Base-by-base conservation (phyloP, 2,797 vertebrate species). In the Esox masquinongy region DNA sequence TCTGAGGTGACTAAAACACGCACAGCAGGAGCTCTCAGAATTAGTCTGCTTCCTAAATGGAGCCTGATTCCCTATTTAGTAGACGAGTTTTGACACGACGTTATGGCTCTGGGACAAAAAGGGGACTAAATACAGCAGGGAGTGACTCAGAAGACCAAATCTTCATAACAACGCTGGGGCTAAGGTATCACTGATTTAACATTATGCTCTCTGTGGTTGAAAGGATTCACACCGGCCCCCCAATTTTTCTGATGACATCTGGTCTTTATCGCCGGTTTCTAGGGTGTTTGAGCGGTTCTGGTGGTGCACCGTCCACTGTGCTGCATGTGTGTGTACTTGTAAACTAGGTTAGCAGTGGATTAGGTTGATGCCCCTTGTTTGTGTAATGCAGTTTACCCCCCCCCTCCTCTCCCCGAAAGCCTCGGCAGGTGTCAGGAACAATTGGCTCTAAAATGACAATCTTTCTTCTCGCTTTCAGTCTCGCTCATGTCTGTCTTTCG, bases 281-380 rank as follows among this genome's bases (percentile, higher is more conserved):
- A 24, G 50, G 73, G 74, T 3, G 0, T 68, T 29, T 72, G 79
- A 87, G 74, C 68, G 53, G 59, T 50, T 36, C 16, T 36, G 73
- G 50, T 66, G 69, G n/a, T 17, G n/a, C 15, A 9, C 70, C 71
- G 66, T 76, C 66, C 16, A 14, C 61, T 69, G 70, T 77, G 73
- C 66, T 83, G 83, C 80, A 81, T 82, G 72, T 36, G 31, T 79
- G 74, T 66, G 69, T 50, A 61, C 9, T 56, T 56, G 53, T 61
- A 69, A 88, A 85, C 84, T 82, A 86, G 83, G 85, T 91, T 90
- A 90, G 81, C 81, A 79, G 84, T 87, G 89, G 87, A 89, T 91
- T 90, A 89, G 72, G 83, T 72, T 75, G 77, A 83, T 80, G 74
- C 83, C 83, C 87, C 84, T 89, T 84, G 81, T 91, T 90, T 87